phyloP scores from a whole-genome alignment of 2,888 invertebrate species.

The Ophion obscuratus region DNA sequence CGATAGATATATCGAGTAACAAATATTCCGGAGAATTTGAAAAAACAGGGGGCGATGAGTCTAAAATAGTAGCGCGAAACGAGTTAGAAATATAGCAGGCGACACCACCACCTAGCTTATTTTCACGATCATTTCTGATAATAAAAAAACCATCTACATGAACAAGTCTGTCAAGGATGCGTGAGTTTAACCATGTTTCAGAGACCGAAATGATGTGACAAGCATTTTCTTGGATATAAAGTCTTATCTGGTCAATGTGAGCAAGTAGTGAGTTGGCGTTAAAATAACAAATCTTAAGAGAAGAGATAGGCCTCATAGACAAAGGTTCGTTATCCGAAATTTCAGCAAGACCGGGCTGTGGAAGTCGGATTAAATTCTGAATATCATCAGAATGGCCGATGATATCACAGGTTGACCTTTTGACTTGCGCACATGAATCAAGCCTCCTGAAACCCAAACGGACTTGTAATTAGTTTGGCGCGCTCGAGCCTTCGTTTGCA shows the following conservation, averaged over 20 bases:
- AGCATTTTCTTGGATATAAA: background rate
- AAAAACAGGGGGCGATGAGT: background rate
- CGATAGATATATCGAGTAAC: background rate
- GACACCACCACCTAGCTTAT: constrained; percentile 26
- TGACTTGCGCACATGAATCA: no score
- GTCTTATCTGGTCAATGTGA: constrained; percentile 8
- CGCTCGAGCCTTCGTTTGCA: no score
- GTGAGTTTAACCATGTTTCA: constrained; percentile 41
- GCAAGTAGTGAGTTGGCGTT: no score
- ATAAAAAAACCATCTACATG: constrained; percentile 11
- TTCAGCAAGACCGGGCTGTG: no score
- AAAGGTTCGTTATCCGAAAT: no score
- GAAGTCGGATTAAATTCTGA: no score
- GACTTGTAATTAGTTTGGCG: no score
- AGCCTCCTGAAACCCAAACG: no score
- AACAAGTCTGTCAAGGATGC: constrained; percentile 22
- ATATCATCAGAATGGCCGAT: no score
- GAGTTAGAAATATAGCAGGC: constrained; percentile 8
- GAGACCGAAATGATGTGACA: constrained; percentile 28
- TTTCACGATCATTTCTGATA: constrained; percentile 38
- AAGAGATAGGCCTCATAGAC: no score
- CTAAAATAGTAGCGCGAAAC: background rate
- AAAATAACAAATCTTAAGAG: background rate
- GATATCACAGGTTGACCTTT: no score
- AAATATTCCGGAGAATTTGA: constrained; percentile 38